Conservation (phyloP, 2,797 vertebrate genomes). For the Ispidina picta region DNA sequence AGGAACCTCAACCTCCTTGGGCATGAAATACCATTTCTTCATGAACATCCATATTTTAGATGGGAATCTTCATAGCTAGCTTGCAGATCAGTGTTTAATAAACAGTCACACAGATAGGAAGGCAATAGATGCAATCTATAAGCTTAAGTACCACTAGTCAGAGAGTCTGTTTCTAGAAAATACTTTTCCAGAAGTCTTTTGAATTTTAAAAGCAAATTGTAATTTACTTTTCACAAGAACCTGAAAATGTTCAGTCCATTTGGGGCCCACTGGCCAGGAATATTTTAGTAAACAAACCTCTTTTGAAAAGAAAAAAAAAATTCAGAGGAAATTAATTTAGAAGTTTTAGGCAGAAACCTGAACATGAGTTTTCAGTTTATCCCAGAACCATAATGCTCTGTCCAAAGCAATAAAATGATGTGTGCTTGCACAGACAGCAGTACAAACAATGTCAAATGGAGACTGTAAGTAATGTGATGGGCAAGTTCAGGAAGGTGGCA, state of each 20-base stretch:
- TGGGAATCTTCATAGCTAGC: not conserved
- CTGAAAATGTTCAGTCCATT: not conserved
- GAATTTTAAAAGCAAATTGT: not conserved
- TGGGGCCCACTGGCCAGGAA: not conserved
- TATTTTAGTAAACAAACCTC: not conserved
- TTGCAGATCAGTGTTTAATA: not conserved
- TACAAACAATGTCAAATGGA: not conserved
- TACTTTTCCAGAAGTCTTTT: not conserved
- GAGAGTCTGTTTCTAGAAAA: not conserved
- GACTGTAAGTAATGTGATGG: not conserved
- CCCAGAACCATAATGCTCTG: not conserved
- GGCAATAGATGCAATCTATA: not conserved
- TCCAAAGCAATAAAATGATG: not conserved
- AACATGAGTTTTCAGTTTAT: not conserved
- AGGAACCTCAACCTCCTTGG: not conserved
- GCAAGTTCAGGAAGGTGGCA: not conserved
- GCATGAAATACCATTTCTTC: not conserved
- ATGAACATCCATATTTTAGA: not conserved
- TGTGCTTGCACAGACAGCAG: not conserved
- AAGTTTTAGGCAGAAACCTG: not conserved
- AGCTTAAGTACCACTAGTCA: not conserved
- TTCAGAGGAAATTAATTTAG: not conserved
- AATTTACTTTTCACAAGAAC: not conserved
- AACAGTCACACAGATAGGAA: not conserved
- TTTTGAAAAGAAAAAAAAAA: not conserved